Conservation (phyloP, 2,113 vertebrate genomes). For the Gymnarchus niloticus region DNA sequence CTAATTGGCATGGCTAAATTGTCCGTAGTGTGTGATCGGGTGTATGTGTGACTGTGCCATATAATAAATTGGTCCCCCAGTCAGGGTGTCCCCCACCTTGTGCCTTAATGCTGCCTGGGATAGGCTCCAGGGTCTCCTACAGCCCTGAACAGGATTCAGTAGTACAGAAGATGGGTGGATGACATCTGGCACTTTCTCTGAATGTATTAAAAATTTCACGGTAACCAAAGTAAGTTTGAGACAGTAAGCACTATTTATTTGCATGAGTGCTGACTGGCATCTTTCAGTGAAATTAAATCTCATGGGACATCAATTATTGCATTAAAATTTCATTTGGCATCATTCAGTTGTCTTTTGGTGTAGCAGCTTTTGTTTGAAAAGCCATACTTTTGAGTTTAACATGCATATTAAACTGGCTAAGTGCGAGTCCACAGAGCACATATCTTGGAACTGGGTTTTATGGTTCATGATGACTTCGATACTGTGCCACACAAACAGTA, state of each 20-base stretch:
- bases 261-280: background rate
- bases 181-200: background rate
- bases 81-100: no score
- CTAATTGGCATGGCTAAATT: no score
- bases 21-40: no score
- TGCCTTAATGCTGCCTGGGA: no score
- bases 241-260: background rate
- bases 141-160: no score
- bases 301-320: background rate
- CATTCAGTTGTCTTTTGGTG: background rate
- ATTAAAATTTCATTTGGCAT: background rate
- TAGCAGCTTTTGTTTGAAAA: background rate
- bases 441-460: background rate
- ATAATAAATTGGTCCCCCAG: no score
- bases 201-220: background rate
- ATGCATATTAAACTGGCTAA: background rate
- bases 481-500: background rate
- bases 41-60: no score
- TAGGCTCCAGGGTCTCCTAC: no score
- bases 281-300: background rate
- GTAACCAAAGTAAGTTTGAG: background rate
- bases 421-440: background rate
- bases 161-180: no score
- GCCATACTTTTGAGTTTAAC: background rate
- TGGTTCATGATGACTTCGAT: background rate